Evolutionary conservation across 2,888 invertebrate species (phyloP).

Genomic region (Parapristionchus giblindavisi): DNA sequence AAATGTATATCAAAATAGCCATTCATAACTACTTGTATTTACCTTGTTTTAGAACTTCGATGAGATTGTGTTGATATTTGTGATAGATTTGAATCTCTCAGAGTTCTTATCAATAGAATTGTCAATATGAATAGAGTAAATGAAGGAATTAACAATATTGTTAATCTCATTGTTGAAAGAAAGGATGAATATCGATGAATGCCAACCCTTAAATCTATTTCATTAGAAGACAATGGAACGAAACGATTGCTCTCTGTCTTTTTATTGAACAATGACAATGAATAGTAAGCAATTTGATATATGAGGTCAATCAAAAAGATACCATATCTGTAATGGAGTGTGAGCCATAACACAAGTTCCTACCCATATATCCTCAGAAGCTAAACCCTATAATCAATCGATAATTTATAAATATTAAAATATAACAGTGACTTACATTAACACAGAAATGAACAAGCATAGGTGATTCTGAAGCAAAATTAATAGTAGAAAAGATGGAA

Average conservation of each 20-base stretch:
- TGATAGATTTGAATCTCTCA: conserved; percentile 6
- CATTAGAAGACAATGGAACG: background rate
- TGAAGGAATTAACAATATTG: conserved; percentile 48
- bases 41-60: conserved; percentile 11
- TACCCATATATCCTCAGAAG: background rate
- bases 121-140: conserved; percentile 54
- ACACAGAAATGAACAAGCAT: conserved; percentile 55
- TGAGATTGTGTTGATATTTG: conserved; percentile 2
- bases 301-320: background rate
- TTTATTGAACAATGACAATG: too few species aligned
- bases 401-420: background rate
- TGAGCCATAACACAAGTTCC: background rate
- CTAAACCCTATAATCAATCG: background rate
- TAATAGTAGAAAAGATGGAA: conserved; percentile 43
- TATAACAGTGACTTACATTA: background rate
- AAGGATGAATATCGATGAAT: conserved; percentile 4
- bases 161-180: conserved; percentile 6
- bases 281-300: too few species aligned
- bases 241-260: too few species aligned
- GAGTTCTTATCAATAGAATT: conserved; percentile 52
- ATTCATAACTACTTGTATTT: background rate
- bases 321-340: conserved; percentile 26
- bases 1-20: background rate
- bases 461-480: conserved; percentile 51
- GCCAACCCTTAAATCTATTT: conserved; percentile 11